Conservation (phyloP, 2,797 vertebrate genomes). For the Falco rusticolus region DNA sequence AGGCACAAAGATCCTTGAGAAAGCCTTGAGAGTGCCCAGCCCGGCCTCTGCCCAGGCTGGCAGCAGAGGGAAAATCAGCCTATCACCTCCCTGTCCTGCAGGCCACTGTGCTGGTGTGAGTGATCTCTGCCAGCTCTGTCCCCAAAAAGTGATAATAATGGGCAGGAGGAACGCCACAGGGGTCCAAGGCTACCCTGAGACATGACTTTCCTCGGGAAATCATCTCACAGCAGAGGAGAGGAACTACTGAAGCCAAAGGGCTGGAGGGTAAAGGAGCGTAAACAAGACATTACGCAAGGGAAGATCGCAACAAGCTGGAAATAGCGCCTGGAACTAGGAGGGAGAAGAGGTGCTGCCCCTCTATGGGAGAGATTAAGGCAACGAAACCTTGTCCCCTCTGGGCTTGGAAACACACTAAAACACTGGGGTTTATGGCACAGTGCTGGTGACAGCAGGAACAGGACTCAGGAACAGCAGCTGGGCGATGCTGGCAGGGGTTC, state of each 20-base stretch:
- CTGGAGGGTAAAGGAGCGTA: background rate
- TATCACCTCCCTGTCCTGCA: background rate
- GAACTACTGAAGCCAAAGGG: background rate
- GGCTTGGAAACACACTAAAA: background rate
- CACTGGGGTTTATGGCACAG: background rate
- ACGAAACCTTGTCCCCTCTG: background rate
- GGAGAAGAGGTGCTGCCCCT: background rate
- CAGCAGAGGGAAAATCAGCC: background rate
- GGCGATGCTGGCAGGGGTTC: background rate
- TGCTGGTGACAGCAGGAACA: background rate
- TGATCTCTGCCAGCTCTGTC: background rate
- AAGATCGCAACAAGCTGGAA: background rate
- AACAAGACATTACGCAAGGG: background rate
- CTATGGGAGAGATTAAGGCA: background rate
- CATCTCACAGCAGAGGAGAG: background rate
- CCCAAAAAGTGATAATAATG: fast-evolving
- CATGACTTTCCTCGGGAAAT: background rate
- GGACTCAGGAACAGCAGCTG: background rate
- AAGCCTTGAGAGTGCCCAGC: background rate
- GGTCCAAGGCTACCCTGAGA: background rate
- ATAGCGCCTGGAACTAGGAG: background rate
- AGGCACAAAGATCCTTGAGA: background rate
- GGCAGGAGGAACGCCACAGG: background rate
- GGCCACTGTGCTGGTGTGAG: background rate
- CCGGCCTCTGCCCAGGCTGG: background rate